phyloP scores from a whole-genome alignment of 2,888 invertebrate genomes.

The Eupithecia insigniata region DNA sequence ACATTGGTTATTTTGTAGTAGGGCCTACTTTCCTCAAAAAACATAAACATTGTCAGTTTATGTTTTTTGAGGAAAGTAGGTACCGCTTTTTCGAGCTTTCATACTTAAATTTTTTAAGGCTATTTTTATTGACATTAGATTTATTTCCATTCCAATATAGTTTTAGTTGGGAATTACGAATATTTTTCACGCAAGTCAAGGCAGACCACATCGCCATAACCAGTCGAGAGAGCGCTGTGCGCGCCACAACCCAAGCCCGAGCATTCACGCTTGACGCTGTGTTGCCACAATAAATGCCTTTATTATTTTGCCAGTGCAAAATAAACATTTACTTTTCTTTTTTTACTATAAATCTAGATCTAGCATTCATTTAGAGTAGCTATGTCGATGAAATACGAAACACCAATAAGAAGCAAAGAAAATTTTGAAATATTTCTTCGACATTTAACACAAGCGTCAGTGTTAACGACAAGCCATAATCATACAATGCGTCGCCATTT shows the following conservation, averaged over 20 bases:
- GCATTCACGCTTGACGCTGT: slow-evolving; percentile 82
- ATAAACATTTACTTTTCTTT: neutral
- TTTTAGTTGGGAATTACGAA: too few relatives aligned
- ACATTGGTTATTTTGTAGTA: neutral
- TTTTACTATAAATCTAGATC: slow-evolving; percentile 16
- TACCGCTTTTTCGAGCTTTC: neutral
- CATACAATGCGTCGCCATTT: slow-evolving; percentile 75
- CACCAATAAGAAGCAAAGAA: slow-evolving; percentile 33
- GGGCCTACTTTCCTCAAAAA: too few relatives aligned
- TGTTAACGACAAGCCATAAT: slow-evolving; percentile 83
- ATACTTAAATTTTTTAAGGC: too few relatives aligned
- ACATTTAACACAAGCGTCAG: slow-evolving; percentile 63
- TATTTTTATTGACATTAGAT: too few relatives aligned
- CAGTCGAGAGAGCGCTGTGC: slow-evolving; percentile 44
- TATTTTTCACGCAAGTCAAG: slow-evolving; percentile 9
- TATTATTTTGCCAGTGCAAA: slow-evolving; percentile 36
- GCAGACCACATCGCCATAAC: slow-evolving; percentile 30
- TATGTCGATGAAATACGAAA: slow-evolving; percentile 33
- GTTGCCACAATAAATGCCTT: slow-evolving; percentile 53
- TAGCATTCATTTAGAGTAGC: slow-evolving; percentile 34
- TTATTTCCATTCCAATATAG: too few relatives aligned
- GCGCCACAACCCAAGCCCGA: slow-evolving; percentile 82
- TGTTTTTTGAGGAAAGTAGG: neutral
- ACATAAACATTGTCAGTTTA: neutral
- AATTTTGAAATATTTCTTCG: slow-evolving; percentile 31